Base-by-base conservation (phyloP, 1,140 invertebrate genomes). In the Aleiodes sp. region DNA sequence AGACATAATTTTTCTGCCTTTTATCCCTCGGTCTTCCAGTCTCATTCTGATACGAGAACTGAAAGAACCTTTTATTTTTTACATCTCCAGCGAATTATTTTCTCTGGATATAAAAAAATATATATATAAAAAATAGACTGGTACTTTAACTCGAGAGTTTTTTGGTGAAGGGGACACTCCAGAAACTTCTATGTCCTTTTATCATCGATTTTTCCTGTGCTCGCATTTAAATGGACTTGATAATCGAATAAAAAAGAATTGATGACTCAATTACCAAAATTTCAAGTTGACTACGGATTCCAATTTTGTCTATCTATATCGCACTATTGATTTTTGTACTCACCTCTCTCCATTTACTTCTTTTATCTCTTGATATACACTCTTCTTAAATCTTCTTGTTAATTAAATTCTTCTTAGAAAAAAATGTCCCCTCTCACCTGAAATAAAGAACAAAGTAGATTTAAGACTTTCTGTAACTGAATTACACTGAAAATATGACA, bases 1-100 rank as follows among this genome's bases (percentile, higher is more conserved):
- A 21, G 16, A 19, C 61, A 70, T 64, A 56, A 65, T 59, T 62
- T 70, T 56, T 65, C 62, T 28, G 21, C 12, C 41, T 29, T 24
- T 46, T 59, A 59, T 59, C n/a, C 24, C 28, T 59, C 24, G 28
- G 28, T 6, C 9, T 28, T 43, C 19, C 19, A 16, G 39, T 16
- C 39, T 16, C 39, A 4, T 16, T 16, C 35, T n/a, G 39, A 43
- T 16, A 2, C 39, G 39, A 43, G 39, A 43, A 43, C 39, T n/a
- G 19, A n/a, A 16, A 43, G 39, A 43, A 59, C 2, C 16, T n/a
- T 41, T 41, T 41, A 41, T 59, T 31, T 29, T 59, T n/a, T 14
- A n/a, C n/a, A 14, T 43, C n/a, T 43, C 39, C 39, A 16, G 4
- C 39, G 39, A 43, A 43, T 59, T 31, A 59, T 59, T 59, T 59